Percentiles rank a stretch among this genome's conserved stretches.
Evolutionary conservation across 2,888 invertebrate species (phyloP).

Genomic region (Punctoribates punctum): DNA sequence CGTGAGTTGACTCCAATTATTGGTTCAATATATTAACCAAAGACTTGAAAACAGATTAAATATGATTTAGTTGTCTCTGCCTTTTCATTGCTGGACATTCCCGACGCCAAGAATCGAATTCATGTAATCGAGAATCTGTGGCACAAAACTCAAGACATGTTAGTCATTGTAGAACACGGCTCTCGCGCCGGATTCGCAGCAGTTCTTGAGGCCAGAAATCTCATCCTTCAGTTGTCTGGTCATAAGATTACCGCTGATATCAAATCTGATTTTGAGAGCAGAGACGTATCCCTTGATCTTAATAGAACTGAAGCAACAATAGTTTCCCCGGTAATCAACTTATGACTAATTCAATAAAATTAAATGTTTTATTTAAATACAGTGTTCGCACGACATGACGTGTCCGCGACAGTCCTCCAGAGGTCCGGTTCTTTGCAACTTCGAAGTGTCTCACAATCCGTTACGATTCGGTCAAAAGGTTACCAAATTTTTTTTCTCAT

Average conservation of each 20-base stretch:
- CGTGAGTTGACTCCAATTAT: constrained; percentile 49
- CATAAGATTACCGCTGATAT: constrained; percentile 35
- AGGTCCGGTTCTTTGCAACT: constrained; percentile 70
- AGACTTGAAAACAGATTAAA: constrained; percentile 57
- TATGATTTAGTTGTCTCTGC: constrained; percentile 79
- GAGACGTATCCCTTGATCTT: not conserved
- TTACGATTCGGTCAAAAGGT: constrained; percentile 56
- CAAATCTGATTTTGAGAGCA: not conserved
- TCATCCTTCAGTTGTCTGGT: constrained; percentile 62
- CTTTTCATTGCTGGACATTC: constrained; percentile 75
- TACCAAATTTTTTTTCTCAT: not conserved
- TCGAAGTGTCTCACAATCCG: constrained; percentile 61
- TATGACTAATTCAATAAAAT: not conserved
- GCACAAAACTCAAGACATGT: constrained; percentile 75
- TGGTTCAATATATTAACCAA: no score
- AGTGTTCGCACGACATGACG: constrained; percentile 72
- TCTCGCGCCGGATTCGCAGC: constrained; percentile 73
- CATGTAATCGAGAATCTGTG: constrained; percentile 72
- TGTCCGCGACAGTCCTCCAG: constrained; percentile 69
- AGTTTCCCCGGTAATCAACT: not conserved
- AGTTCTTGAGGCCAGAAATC: constrained; percentile 78
- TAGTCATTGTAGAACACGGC: constrained; percentile 79
- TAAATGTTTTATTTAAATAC: not conserved
- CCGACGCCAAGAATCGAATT: constrained; percentile 63
- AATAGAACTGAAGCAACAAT: not conserved